Evolutionary conservation across 2,797 vertebrate genomes (phyloP).

Genomic region (Macropodus opercularis): DNA sequence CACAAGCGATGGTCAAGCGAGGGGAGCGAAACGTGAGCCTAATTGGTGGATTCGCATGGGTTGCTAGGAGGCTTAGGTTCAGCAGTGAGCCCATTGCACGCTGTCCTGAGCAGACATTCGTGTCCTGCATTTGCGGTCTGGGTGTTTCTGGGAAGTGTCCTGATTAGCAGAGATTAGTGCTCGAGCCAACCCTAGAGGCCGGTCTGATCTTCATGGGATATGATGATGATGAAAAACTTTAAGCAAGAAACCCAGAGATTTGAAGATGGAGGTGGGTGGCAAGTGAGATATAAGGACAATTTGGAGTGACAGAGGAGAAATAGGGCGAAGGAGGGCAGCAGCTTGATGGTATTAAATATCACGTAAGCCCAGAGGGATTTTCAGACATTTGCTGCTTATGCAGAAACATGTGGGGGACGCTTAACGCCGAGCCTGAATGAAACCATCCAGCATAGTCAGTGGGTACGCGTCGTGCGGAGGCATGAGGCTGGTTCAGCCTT

Average conservation of each 20-base stretch:
- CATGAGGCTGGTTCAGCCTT: slow-evolving; percentile 28
- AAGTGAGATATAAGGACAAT: slow-evolving; percentile 22
- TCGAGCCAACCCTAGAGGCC: slow-evolving; percentile 57
- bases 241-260: slow-evolving; percentile 22
- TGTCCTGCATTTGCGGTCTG: slow-evolving; percentile 50
- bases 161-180: slow-evolving; percentile 75
- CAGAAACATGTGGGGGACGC: slow-evolving; percentile 63
- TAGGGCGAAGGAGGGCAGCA: slow-evolving; percentile 20
- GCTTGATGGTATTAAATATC: slow-evolving; percentile 65
- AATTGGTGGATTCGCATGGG: slow-evolving; percentile 66
- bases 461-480: not conserved
- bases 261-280: slow-evolving; percentile 7
- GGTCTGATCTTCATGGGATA: slow-evolving; percentile 52
- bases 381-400: slow-evolving; percentile 71
- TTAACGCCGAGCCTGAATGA: slow-evolving; percentile 39
- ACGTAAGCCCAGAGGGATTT: slow-evolving; percentile 66
- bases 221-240: slow-evolving; percentile 29
- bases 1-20: slow-evolving; percentile 53
- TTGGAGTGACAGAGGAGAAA: slow-evolving; percentile 27
- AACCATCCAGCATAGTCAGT: slow-evolving; percentile 17
- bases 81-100: slow-evolving; percentile 52
- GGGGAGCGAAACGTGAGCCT: slow-evolving; percentile 63
- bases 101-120: slow-evolving; percentile 29
- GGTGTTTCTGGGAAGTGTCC: slow-evolving; percentile 67
- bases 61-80: slow-evolving; percentile 48